These are phyloP conservation scores for Caenorhabditis drosophilae DNA, from an alignment of 2,888 invertebrate species.

Conservation along the genomic window DNA sequence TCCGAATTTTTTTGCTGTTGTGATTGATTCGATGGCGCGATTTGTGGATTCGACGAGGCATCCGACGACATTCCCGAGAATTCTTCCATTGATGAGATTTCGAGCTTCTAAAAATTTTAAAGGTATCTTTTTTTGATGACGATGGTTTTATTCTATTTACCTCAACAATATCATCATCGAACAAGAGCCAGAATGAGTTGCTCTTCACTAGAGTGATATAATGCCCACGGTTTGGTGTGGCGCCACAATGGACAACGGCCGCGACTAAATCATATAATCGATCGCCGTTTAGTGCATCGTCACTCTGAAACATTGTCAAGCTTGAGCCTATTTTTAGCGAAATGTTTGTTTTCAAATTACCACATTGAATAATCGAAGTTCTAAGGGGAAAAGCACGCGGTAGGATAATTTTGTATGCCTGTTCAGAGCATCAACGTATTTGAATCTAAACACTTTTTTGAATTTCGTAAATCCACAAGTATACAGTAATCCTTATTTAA, in stretches of 20 bases:
- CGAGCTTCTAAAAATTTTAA: constrained; percentile 94
- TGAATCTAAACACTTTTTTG: constrained; percentile 63
- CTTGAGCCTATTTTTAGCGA: too few species aligned
- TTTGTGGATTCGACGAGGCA: constrained; percentile 73
- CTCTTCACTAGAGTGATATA: constrained; percentile 99
- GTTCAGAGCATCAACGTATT: constrained; percentile 90
- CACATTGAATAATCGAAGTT: constrained; percentile 94
- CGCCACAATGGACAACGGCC: constrained; percentile 98
- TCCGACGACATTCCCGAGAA: constrained; percentile 86
- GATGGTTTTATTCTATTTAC: constrained; percentile 74
- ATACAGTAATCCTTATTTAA: background rate
- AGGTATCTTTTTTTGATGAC: background rate
- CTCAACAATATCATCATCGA: constrained; percentile 99
- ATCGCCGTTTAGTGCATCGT: constrained; percentile 97
- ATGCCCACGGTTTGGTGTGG: constrained; percentile 97
- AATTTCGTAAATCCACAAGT: constrained; percentile 1
- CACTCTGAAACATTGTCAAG: constrained; percentile 84
- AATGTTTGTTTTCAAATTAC: too few species aligned
- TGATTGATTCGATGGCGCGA: constrained; percentile 15
- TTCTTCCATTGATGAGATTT: constrained; percentile 97
- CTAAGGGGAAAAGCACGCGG: constrained; percentile 96
- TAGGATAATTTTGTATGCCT: constrained; percentile 98
- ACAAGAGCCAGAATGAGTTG: constrained; percentile 97
- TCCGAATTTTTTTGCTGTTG: constrained; percentile 90
- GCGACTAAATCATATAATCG: constrained; percentile 97